Percentiles rank a stretch among this genome's conserved stretches.
phyloP scores from a whole-genome alignment of 2,888 invertebrate genomes.

The Crematogaster levior region DNA sequence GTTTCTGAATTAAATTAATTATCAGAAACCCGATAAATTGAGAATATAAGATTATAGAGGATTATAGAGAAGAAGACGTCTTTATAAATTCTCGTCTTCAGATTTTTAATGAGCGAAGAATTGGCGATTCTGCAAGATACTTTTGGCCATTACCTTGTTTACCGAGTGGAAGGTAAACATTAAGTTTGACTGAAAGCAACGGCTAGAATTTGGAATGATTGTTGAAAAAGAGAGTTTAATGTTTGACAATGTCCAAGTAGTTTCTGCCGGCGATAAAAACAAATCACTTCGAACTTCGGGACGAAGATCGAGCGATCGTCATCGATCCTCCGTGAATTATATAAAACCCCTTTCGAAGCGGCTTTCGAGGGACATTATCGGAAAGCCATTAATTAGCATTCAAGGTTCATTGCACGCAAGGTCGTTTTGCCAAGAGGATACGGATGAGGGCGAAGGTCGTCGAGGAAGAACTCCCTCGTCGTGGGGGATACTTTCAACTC shows the following conservation, averaged over 20 bases:
- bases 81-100: background rate
- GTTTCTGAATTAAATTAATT: background rate
- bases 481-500: slow-evolving; percentile 65
- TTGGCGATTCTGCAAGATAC: background rate
- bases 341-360: slow-evolving; percentile 9
- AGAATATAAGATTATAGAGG: background rate
- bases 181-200: background rate
- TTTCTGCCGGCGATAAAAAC: slow-evolving; percentile 26
- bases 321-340: slow-evolving; percentile 27
- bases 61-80: background rate
- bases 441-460: slow-evolving; percentile 23
- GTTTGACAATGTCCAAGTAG: slow-evolving; percentile 31
- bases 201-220: slow-evolving; percentile 7
- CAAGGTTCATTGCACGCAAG: slow-evolving; percentile 33
- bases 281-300: slow-evolving; percentile 42
- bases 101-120: background rate
- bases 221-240: slow-evolving; percentile 14
- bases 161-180: slow-evolving; percentile 44
- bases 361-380: slow-evolving; percentile 51
- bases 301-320: slow-evolving; percentile 50
- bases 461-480: slow-evolving; percentile 14
- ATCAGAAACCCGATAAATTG: background rate
- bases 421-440: slow-evolving; percentile 39
- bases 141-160: slow-evolving; percentile 31
- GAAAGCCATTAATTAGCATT: slow-evolving; percentile 63